Evolutionary conservation across 1,140 invertebrate species (phyloP), one percentile per base, ranked within the genome.

Genomic region (Teleogryllus occipitalis): DNA sequence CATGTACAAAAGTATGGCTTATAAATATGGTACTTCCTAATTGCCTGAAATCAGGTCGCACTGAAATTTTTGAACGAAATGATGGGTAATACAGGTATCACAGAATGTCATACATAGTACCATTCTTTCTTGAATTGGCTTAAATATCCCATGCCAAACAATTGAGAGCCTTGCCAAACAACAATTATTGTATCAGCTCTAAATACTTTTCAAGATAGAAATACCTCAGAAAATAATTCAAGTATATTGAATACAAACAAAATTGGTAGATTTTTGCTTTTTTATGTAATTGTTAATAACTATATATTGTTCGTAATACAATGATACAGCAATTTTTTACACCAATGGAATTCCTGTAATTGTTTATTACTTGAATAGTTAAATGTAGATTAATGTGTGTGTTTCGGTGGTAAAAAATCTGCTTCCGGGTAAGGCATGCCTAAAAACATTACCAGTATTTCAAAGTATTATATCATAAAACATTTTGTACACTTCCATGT

Each of bases 391-490:
- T 48, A n/a, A 54, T 77, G 47, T 77, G 47, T 77, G 76, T 77
- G 76, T 77, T 47, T 48, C 7, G 47, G 76, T 77, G 76, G 47
- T 77, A 48, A 49, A 48, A 77, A 48, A 47, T 21, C 48, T 47
- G 76, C 76, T 77, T 77, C 76, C 47, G 76, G 76, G 47, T 77
- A 77, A 77, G 48, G 76, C 22, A 47, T 77, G 48, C 76, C 76
- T 77, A 47, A 77, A 48, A 77, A 77, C 47, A 14, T n/a, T 77
- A 14, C 10, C 54, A 65, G 54, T 65, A 65, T 65, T 65, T 65
- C 54, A 65, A 65, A 65, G 54, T 65, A 65, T 65, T 65, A 65
- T 65, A 65, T 65, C 18, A 18, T 18, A 65, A 65, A 65, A 18
- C 54, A 65, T 65, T 65, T 65, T 65, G 10, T 14, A 65, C 54